Conservation (phyloP, 2,113 vertebrate species). For the Microcebus tavaratra region DNA sequence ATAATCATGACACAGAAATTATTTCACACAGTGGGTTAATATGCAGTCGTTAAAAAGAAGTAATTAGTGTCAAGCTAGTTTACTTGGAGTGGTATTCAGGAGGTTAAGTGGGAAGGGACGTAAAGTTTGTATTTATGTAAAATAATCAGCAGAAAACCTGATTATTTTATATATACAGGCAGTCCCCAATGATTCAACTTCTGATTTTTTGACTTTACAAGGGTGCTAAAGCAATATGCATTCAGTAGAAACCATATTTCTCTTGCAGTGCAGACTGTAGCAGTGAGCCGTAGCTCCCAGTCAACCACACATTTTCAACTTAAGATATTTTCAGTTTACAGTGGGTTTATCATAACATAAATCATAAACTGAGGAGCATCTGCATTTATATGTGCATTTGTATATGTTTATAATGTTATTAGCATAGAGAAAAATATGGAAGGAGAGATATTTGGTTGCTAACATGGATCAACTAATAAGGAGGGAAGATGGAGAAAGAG, state of each 20-base stretch:
- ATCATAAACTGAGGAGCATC: background rate
- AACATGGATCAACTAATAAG: background rate
- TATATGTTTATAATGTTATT: background rate
- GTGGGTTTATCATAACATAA: background rate
- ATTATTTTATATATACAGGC: background rate
- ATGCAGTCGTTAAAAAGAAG: background rate
- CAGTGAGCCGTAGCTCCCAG: background rate
- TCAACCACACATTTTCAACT: background rate
- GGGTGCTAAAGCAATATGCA: background rate
- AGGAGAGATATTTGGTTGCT: background rate
- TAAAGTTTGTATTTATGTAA: background rate
- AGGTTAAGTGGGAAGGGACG: background rate
- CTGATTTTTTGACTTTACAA: background rate
- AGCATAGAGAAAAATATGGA: background rate
- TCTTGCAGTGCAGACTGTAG: background rate
- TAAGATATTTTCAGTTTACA: background rate
- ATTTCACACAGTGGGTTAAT: background rate
- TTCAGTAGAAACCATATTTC: background rate
- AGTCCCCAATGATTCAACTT: background rate
- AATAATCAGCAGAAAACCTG: background rate
- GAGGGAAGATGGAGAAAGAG: background rate
- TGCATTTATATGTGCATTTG: background rate
- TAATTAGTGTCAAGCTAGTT: background rate
- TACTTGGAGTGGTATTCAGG: background rate
- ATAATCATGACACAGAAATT: background rate